These are phyloP conservation scores for Dynastes maya DNA, from an alignment of 2,888 invertebrate genomes.

Conservation along the genomic window DNA sequence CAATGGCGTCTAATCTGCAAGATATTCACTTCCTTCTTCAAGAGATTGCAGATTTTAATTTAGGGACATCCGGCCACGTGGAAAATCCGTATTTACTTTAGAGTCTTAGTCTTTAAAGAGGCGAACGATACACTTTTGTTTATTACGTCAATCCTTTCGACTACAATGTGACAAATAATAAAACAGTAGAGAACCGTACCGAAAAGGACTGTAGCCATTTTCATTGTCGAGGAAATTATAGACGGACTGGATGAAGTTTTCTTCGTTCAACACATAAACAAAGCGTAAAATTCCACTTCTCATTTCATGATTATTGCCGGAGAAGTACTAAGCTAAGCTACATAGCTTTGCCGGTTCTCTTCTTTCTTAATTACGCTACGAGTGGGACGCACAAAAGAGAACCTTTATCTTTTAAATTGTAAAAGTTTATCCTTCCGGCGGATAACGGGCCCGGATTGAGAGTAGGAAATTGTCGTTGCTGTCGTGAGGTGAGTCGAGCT, in stretches of 20 bases:
- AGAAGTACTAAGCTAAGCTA: too few species aligned
- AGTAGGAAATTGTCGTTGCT: background rate
- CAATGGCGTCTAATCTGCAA: background rate
- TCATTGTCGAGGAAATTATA: slow-evolving; percentile 33
- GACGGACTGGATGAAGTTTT: slow-evolving; percentile 33
- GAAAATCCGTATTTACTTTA: slow-evolving; percentile 1
- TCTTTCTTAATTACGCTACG: slow-evolving; percentile 34
- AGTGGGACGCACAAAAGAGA: slow-evolving; percentile 14
- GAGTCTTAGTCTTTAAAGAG: slow-evolving; percentile 4
- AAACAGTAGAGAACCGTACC: slow-evolving; percentile 8
- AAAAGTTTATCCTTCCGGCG: slow-evolving; percentile 34
- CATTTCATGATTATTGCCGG: slow-evolving; percentile 8
- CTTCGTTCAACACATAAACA: slow-evolving; percentile 35
- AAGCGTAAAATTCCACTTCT: slow-evolving; percentile 28
- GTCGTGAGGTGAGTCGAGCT: background rate
- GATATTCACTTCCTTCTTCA: too few species aligned
- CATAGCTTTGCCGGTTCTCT: background rate
- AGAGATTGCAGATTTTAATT: too few species aligned
- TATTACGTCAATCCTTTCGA: slow-evolving; percentile 1
- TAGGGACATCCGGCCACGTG: background rate
- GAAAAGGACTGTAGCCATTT: slow-evolving; percentile 12
- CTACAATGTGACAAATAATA: slow-evolving; percentile 27
- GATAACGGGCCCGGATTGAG: slow-evolving; percentile 16
- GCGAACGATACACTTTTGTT: background rate
- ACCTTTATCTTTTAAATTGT: slow-evolving; percentile 42